Evolutionary conservation across 2,797 vertebrate species (phyloP).

Genomic region (Echiichthys vipera): DNA sequence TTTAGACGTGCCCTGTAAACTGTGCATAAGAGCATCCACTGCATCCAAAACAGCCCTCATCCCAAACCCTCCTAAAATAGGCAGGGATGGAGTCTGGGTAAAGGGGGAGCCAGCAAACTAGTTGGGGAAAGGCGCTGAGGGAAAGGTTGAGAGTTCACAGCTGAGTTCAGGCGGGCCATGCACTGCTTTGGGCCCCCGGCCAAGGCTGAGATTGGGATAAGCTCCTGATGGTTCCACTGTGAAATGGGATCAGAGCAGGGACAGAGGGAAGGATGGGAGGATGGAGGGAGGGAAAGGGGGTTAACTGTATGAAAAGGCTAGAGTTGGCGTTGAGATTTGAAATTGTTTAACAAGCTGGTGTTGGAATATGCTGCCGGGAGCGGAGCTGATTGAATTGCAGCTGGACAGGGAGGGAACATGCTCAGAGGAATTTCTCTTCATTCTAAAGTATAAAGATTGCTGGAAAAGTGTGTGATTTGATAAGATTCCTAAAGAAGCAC

Average conservation of each 20-base stretch:
- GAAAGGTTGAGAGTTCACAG: constrained; percentile 78
- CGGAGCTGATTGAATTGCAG: constrained; percentile 34
- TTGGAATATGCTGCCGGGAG: constrained; percentile 58
- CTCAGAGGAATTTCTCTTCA: constrained; percentile 28
- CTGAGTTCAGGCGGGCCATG: constrained; percentile 70
- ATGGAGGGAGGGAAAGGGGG: constrained; percentile 29
- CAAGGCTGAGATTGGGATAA: constrained; percentile 79
- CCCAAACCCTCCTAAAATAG: constrained; percentile 66
- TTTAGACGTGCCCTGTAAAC: constrained; percentile 71
- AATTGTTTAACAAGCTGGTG: constrained; percentile 75
- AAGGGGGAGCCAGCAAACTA: constrained; percentile 47
- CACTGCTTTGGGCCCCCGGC: constrained; percentile 67
- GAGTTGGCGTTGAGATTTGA: constrained; percentile 68
- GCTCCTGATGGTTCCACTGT: constrained; percentile 77
- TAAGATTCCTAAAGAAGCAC: constrained; percentile 43
- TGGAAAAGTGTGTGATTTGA: constrained; percentile 34
- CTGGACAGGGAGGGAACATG: constrained; percentile 26
- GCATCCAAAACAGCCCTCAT: constrained; percentile 45
- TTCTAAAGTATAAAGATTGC: constrained; percentile 26
- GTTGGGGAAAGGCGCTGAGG: constrained; percentile 52
- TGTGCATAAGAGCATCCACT: constrained; percentile 65
- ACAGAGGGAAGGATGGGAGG: constrained; percentile 60
- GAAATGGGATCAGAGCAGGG: constrained; percentile 80
- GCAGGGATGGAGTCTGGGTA: constrained; percentile 45
- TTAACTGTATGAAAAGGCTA: constrained; percentile 61